Percentiles rank a stretch among this genome's conserved stretches.
Evolutionary conservation across 2,888 invertebrate species (phyloP).

Genomic region (Sycophila texana): DNA sequence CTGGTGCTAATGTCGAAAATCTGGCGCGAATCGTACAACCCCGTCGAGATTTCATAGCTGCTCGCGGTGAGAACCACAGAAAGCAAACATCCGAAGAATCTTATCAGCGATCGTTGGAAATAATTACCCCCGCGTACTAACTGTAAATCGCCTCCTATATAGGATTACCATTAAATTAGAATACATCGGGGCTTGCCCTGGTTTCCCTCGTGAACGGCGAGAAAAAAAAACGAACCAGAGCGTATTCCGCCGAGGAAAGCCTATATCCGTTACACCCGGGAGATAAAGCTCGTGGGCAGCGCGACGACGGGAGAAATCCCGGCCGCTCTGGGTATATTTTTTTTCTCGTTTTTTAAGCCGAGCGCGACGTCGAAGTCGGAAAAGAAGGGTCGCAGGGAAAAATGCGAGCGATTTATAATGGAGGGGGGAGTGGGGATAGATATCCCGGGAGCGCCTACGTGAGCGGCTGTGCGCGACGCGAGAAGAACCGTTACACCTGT

Average conservation of each 20-base stretch:
- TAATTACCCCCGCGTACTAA: slow-evolving; percentile 37
- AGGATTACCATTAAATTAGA: slow-evolving; percentile 21
- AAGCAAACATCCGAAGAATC: slow-evolving; percentile 25
- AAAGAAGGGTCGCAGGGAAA: slow-evolving; percentile 1
- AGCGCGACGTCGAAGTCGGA: background rate
- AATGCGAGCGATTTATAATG: slow-evolving; percentile 43
- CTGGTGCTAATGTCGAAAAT: background rate
- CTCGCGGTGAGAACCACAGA: background rate
- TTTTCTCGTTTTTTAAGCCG: no score
- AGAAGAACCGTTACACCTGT: slow-evolving; percentile 49
- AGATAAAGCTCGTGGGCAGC: background rate
- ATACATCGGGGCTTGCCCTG: slow-evolving; percentile 23
- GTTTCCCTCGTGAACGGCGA: slow-evolving; percentile 14
- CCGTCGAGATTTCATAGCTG: background rate
- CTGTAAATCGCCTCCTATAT: slow-evolving; percentile 34
- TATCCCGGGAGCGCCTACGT: background rate
- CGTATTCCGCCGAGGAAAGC: background rate
- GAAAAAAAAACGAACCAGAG: background rate
- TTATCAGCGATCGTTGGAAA: slow-evolving; percentile 42
- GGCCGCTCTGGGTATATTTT: no score
- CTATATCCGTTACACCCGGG: background rate
- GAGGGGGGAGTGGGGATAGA: background rate
- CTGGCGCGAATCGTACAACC: background rate
- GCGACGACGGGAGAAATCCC: background rate
- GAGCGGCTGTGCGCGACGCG: slow-evolving; percentile 50